Evolutionary conservation across 2,797 vertebrate species (phyloP), one percentile per base, ranked within the genome.

Genomic region (Jordanella pulchra): DNA sequence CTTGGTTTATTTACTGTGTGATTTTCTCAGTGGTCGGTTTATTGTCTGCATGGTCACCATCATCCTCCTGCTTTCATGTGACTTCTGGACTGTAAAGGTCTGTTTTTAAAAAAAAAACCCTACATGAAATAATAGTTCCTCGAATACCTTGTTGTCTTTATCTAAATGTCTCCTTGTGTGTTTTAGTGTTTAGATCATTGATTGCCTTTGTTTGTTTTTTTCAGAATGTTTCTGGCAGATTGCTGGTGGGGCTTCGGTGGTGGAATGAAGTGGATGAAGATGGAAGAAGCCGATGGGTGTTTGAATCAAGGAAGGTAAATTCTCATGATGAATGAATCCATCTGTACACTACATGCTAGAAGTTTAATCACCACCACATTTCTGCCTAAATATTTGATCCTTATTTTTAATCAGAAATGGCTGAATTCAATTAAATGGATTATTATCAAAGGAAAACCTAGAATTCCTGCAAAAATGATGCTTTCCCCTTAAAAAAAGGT

Each of bases 81-180:
- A 98, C 93, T 99, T 98, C 88, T 99, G 97, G 97, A 96, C 97
- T 47, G 97, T 98, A 0, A 99, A 98, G 94, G 97, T 99, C 9
- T n/a, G 47, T 86, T 84, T 91, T 50, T 12, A 44, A 18, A 32
- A 65, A 11, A 69, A 5, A 25, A 14, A n/a, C n/a, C n/a, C 9
- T 18, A 30, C 27, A 12, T 50, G 64, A 1, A 12, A 11, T 21
- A 32, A 66, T 48, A n/a, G 5, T 18, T 10, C 10, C 18, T 39
- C 7, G 32, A 60, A 61, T 32, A 32, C 55, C 18, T 35, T 60
- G 56, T 21, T 60, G 4, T 50, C 17, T 5, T 12, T 35, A 35
- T 32, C 18, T 35, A 21, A 35, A 23, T 35, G 15, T 30, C 2
- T 51, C 23, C 3, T 51, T 51, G 50, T 50, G 7, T 9, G 2